Evolutionary conservation across 1,140 invertebrate genomes (phyloP).

Genomic region (Drosophila nikananu): DNA sequence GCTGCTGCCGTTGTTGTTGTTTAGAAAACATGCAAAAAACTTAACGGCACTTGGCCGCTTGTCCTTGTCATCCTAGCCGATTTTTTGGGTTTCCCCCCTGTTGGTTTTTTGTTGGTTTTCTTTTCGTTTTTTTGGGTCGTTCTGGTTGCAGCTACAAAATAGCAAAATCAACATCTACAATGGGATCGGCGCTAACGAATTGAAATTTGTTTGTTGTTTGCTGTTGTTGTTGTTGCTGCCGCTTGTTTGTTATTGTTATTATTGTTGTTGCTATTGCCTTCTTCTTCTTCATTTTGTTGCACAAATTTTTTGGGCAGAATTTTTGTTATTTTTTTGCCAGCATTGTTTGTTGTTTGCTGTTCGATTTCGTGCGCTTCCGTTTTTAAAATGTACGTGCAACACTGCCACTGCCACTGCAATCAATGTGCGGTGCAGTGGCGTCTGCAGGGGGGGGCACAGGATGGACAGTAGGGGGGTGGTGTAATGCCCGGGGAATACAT

Average conservation of each 20-base stretch:
- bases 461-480: neutral
- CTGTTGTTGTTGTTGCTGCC: conserved; percentile 18
- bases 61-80: conserved; percentile 52
- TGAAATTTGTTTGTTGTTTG: conserved; percentile 78
- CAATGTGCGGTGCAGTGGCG: conserved; percentile 32
- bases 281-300: conserved; percentile 6
- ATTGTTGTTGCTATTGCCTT: neutral
- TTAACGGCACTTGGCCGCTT: conserved; percentile 63
- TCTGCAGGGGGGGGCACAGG: neutral
- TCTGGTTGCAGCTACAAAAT: conserved; percentile 23
- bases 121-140: conserved; percentile 22
- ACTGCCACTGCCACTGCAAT: conserved; percentile 47
- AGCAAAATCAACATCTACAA: conserved; percentile 37
- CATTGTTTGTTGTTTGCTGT: conserved; percentile 74
- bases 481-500: conserved; percentile 43
- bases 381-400: conserved; percentile 64
- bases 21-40: conserved; percentile 81
- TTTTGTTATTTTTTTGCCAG: conserved; percentile 36
- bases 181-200: conserved; percentile 64
- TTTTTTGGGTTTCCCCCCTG: conserved; percentile 5
- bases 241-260: conserved; percentile 34
- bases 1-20: conserved; percentile 46
- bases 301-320: conserved; percentile 3
- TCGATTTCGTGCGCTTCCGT: conserved; percentile 69
- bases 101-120: neutral